Conservation (phyloP, 2,113 vertebrate genomes). For the Triplophysa siluroides region DNA sequence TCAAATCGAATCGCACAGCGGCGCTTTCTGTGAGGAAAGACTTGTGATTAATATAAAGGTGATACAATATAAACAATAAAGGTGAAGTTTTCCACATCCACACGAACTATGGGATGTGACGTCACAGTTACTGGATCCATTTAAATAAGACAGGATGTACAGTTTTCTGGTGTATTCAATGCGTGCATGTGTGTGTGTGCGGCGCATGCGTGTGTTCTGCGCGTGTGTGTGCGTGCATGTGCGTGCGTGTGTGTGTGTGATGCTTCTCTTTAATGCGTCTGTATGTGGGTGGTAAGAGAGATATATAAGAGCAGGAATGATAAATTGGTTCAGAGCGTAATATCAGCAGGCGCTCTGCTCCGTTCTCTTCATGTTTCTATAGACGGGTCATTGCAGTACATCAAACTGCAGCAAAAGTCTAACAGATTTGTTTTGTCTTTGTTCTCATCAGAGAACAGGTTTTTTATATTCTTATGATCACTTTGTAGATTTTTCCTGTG, state of each 20-base stretch:
- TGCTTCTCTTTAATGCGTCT: slow-evolving; percentile 13
- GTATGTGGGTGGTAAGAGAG: slow-evolving; percentile 18
- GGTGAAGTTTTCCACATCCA: no score
- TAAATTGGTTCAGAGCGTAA: not conserved
- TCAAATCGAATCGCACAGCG: slow-evolving; percentile 10
- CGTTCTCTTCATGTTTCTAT: not conserved
- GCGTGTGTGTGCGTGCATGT: no score
- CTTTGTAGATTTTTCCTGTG: no score
- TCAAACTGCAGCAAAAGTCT: no score
- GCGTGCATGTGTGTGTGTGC: slow-evolving; percentile 16
- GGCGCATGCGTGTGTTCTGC: slow-evolving; percentile 33
- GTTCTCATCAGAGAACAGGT: no score
- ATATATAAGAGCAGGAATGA: slow-evolving; percentile 12
- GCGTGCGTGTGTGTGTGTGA: slow-evolving; percentile 18
- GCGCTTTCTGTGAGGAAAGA: not conserved
- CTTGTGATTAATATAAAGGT: not conserved
- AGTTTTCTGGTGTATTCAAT: not conserved
- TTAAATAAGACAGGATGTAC: no score
- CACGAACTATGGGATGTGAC: no score
- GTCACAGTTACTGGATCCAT: no score
- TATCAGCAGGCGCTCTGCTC: slow-evolving; percentile 14
- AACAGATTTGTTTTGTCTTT: no score
- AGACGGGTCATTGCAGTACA: not conserved
- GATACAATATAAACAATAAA: no score
- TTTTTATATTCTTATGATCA: no score